Evolutionary conservation across 2,797 vertebrate species (phyloP).

Genomic region (Enteromius fasciolatus): DNA sequence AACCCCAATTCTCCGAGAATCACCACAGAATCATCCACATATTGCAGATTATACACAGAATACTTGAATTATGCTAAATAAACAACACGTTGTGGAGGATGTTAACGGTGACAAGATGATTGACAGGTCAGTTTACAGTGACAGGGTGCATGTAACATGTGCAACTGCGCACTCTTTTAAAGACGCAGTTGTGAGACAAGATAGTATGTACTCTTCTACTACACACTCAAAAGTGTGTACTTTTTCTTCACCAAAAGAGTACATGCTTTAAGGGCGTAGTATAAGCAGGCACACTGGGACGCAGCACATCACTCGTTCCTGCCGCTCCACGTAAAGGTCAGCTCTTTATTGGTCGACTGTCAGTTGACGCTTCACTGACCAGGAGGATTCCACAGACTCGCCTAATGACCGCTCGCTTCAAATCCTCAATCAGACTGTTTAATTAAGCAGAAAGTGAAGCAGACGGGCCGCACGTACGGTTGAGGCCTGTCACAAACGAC

Average conservation of each 20-base stretch:
- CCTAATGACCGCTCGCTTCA: conserved; percentile 60
- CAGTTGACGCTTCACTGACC: conserved; percentile 65
- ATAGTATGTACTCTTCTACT: no score
- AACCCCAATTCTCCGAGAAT: neutral
- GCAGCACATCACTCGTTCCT: conserved; percentile 48
- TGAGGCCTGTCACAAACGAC: conserved; percentile 51
- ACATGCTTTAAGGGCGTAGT: no score
- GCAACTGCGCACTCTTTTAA: no score
- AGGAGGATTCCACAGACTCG: conserved; percentile 33
- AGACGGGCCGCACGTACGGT: conserved; percentile 58
- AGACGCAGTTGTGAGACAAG: no score
- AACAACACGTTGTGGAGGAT: no score
- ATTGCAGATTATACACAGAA: neutral
- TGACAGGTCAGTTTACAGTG: no score
- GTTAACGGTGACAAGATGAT: no score
- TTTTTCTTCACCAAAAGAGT: no score
- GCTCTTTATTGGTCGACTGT: conserved; percentile 69
- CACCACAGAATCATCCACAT: neutral
- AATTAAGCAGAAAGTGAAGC: conserved; percentile 68
- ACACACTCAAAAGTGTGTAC: no score
- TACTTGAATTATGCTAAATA: neutral
- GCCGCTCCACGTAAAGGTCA: conserved; percentile 71
- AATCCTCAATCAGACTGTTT: conserved; percentile 64
- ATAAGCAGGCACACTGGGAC: no score
- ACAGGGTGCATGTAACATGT: no score